phyloP scores from a whole-genome alignment of 1,140 invertebrate species.

The Drosophila kepulauana region DNA sequence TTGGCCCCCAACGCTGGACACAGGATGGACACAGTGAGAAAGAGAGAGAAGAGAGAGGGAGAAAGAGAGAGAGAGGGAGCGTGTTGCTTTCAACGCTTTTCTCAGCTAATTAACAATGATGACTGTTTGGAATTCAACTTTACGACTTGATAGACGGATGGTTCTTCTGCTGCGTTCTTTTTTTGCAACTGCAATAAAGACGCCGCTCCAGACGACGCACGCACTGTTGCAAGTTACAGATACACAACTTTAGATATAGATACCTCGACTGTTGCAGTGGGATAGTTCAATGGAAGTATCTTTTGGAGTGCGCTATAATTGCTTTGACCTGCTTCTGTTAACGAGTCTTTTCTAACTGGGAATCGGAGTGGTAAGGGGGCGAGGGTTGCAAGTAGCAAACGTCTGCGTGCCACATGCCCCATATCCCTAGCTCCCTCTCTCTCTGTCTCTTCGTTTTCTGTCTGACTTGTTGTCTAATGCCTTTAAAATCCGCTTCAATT shows the following conservation, averaged over 20 bases:
- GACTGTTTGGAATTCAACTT: slow-evolving; percentile 39
- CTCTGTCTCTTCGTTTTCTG: background rate
- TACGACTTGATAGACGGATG: slow-evolving; percentile 18
- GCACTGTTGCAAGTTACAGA: slow-evolving; percentile 27
- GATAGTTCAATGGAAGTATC: slow-evolving; percentile 19
- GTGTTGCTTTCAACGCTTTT: slow-evolving; percentile 50
- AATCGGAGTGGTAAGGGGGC: slow-evolving; percentile 8
- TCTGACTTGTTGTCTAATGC: slow-evolving; percentile 54
- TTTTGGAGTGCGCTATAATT: slow-evolving; percentile 65
- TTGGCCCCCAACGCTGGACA: slow-evolving; percentile 35
- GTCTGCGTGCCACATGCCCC: slow-evolving; percentile 35
- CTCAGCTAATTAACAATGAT: slow-evolving; percentile 73
- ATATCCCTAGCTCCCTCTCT: slow-evolving; percentile 16
- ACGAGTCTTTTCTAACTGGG: slow-evolving; percentile 15
- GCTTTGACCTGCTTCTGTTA: slow-evolving; percentile 77
- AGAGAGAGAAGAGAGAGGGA: background rate
- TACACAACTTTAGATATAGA: slow-evolving; percentile 22
- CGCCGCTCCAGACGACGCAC: slow-evolving; percentile 20
- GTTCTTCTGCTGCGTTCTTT: slow-evolving; percentile 2
- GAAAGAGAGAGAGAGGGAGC: background rate
- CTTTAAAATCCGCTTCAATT: slow-evolving; percentile 79
- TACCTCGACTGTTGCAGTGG: slow-evolving; percentile 26
- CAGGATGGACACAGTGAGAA: slow-evolving; percentile 16
- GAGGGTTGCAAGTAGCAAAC: slow-evolving; percentile 11
- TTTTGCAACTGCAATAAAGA: slow-evolving; percentile 49